Base-by-base conservation (phyloP, 2,888 invertebrate genomes). In the Scotopteryx bipunctaria region DNA sequence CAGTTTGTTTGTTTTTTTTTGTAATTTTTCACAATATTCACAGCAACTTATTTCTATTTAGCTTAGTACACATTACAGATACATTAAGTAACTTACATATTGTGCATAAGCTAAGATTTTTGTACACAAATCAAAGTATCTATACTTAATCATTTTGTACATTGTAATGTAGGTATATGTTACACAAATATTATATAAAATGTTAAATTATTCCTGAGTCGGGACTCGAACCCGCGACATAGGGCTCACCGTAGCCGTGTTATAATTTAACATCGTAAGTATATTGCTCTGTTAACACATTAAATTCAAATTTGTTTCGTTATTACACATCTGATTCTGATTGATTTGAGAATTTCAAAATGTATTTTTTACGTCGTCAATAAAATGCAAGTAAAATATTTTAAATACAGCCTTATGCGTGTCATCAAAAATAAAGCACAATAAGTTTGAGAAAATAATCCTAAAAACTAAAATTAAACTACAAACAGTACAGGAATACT, bases 31-130 rank as follows among this genome's bases (percentile, higher is more conserved):
- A 51, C 63, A 71, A n/a, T 78, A 76, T 81, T 78, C 77, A 83
- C 82, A 85, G 75, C 76, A 64, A 78, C 70, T 78, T 84, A 83
- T 29, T 42, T 38, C 17, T 55, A 50, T 11, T n/a, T 1, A 43
- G 54, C 13, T 59, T 51, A 38, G 38, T 64, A 71, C 62, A 67
- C 58, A 37, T 11, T 17, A 19, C 29, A 31, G 1, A 17, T 9
- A 43, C 21, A n/a, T n/a, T 61, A 64, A 54, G 52, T 64, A 58
- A 50, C 57, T 57, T 63, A 62, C 56, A 59, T 63, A 66, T 57
- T 57, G 57, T 59, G 58, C 52, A 33, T 15, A 41, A 36, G 42
- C 36, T 36, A 19, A 16, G 9, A 17, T 25, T 29, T 42, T 36
- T 37, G 49, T 43, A 50, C 32, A 50, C 8, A 31, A 46, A 33